Evolutionary conservation across 1,140 invertebrate species (phyloP).

Genomic region (Schmidtea mediterranea): DNA sequence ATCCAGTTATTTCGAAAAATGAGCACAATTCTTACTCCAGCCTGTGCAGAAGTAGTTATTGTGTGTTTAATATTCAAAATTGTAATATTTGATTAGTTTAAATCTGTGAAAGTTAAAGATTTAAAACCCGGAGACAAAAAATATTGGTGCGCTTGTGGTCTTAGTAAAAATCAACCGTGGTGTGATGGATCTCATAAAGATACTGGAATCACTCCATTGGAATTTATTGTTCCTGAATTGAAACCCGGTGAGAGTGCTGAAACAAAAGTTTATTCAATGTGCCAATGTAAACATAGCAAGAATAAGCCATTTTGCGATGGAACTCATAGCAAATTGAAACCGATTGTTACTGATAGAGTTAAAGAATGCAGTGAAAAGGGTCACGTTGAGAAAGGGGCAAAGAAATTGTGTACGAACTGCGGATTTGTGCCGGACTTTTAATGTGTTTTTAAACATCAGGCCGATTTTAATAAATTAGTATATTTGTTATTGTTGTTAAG

Average conservation of each 20-base stretch:
- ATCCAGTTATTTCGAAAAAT: too few species aligned
- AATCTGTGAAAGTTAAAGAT: slow-evolving; percentile 11
- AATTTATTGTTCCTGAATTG: slow-evolving; percentile 10
- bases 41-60: too few species aligned
- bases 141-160: slow-evolving; percentile 19
- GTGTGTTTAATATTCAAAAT: too few species aligned
- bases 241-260: slow-evolving; percentile 9
- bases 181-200: slow-evolving; percentile 20
- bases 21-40: too few species aligned
- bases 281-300: slow-evolving; percentile 14
- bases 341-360: slow-evolving; percentile 10
- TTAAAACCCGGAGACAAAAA: slow-evolving; percentile 15
- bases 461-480: too few species aligned
- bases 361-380: slow-evolving; percentile 9
- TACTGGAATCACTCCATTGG: slow-evolving; percentile 11
- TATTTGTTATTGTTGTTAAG: too few species aligned
- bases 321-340: slow-evolving; percentile 11
- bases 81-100: slow-evolving; percentile 10
- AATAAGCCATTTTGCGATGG: slow-evolving; percentile 14
- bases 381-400: slow-evolving; percentile 6
- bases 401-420: slow-evolving; percentile 12
- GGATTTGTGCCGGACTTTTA: slow-evolving; percentile 14
- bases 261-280: slow-evolving; percentile 10
- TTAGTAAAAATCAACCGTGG: slow-evolving; percentile 21
- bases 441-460: too few species aligned